These are phyloP conservation scores for Agapornis roseicollis DNA, from an alignment of 2,113 vertebrate species.

Conservation along the genomic window DNA sequence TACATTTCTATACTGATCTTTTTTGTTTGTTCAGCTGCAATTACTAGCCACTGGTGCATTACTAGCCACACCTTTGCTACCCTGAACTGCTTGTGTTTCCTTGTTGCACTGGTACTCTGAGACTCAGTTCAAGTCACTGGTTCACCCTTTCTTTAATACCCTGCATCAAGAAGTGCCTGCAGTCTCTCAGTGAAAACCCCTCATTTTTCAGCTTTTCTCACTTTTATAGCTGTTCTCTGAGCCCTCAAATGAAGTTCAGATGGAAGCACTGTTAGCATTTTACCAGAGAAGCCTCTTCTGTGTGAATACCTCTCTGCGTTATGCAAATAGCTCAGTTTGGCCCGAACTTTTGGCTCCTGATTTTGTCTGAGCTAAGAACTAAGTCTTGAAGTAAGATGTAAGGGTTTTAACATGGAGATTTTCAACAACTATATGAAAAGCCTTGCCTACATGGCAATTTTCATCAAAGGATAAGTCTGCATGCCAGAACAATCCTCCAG, in stretches of 20 bases:
- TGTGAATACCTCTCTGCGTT: background rate
- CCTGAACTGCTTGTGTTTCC: background rate
- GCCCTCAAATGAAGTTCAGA: background rate
- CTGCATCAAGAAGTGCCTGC: background rate
- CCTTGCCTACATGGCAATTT: background rate
- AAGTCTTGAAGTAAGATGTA: background rate
- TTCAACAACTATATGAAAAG: background rate
- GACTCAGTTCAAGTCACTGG: background rate
- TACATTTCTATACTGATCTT: background rate
- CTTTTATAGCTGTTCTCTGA: background rate
- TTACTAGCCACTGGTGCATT: background rate
- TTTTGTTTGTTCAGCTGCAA: background rate
- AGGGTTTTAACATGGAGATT: background rate
- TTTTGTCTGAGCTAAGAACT: background rate
- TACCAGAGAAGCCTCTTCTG: background rate
- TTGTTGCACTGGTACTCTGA: background rate
- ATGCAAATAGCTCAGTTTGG: background rate
- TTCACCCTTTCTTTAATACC: background rate
- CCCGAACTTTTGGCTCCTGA: background rate
- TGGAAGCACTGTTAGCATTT: background rate
- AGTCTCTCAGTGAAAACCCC: fast-evolving
- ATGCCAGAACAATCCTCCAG: background rate
- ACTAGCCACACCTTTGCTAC: background rate
- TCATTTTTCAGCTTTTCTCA: background rate
- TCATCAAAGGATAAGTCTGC: background rate